Conservation (phyloP, 2,797 vertebrate species). For the Hoplostethus atlanticus region DNA sequence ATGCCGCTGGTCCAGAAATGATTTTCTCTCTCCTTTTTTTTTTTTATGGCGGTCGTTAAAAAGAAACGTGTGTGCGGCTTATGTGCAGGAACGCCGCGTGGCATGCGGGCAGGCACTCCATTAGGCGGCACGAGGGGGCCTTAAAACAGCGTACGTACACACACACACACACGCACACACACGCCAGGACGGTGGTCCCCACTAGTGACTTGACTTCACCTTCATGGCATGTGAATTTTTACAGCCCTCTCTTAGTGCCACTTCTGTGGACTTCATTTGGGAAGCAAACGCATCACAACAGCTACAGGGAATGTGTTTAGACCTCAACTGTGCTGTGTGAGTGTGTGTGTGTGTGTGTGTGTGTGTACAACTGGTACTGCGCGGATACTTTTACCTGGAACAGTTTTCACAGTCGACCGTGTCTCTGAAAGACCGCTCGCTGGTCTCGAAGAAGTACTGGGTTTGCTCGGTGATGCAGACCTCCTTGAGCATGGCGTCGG, state of each 20-base stretch:
- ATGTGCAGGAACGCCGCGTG: slow-evolving; percentile 67
- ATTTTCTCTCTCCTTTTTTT: slow-evolving; percentile 60
- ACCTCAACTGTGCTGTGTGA: background rate
- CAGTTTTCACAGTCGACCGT: slow-evolving; percentile 92
- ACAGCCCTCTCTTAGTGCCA: slow-evolving; percentile 39
- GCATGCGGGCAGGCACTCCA: slow-evolving; percentile 76
- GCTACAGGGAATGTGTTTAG: background rate
- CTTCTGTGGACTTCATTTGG: slow-evolving; percentile 47
- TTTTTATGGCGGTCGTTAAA: slow-evolving; percentile 79
- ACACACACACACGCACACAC: slow-evolving; percentile 13
- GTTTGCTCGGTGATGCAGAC: slow-evolving; percentile 97
- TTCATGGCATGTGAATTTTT: slow-evolving; percentile 74
- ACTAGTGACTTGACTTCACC: slow-evolving; percentile 69
- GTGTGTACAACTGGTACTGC: background rate
- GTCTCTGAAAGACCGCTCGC: slow-evolving; percentile 86
- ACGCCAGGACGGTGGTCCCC: slow-evolving; percentile 59
- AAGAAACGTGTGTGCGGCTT: slow-evolving; percentile 73
- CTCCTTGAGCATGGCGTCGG: slow-evolving; percentile 86
- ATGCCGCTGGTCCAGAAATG: slow-evolving; percentile 67
- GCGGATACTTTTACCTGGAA: slow-evolving; percentile 86
- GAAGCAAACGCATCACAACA: slow-evolving; percentile 34
- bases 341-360: background rate
- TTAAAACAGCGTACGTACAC: slow-evolving; percentile 62
- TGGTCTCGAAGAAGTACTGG: slow-evolving; percentile 92
- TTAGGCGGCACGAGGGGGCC: slow-evolving; percentile 76